Evolutionary conservation across 2,888 invertebrate genomes (phyloP).

Genomic region (Phortica okadai): DNA sequence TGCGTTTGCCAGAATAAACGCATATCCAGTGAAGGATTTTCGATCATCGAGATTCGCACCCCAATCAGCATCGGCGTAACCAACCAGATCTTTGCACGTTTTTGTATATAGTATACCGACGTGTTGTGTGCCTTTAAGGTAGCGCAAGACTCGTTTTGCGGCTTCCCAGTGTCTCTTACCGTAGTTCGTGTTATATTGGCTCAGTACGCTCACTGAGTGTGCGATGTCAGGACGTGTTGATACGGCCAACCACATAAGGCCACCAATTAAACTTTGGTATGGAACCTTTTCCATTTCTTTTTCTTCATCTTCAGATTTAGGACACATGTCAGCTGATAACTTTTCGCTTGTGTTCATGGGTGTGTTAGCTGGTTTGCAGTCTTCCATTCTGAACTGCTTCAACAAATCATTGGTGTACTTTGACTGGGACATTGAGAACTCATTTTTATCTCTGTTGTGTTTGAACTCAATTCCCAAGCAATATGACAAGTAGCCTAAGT

Average conservation of each 20-base stretch:
- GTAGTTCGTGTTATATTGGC: conserved; percentile 41
- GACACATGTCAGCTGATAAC: no score
- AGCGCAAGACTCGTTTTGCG: conserved; percentile 43
- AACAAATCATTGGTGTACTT: not conserved
- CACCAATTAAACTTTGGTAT: conserved; percentile 31
- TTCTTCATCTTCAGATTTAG: no score
- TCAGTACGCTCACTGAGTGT: conserved; percentile 42
- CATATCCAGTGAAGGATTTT: conserved; percentile 22
- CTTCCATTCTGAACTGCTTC: not conserved
- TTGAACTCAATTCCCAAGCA: not conserved
- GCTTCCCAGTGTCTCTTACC: conserved; percentile 44
- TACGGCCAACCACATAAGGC: conserved; percentile 47
- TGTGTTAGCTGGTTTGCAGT: not conserved
- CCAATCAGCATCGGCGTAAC: conserved; percentile 23
- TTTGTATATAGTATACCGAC: conserved; percentile 37
- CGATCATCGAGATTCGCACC: conserved; percentile 28
- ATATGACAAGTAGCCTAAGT: not conserved
- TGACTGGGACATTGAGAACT: not conserved
- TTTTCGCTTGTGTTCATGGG: no score
- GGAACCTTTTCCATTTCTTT: not conserved
- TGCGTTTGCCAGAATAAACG: conserved; percentile 17
- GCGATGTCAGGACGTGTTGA: conserved; percentile 47
- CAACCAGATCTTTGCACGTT: conserved; percentile 3
- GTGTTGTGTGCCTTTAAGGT: conserved; percentile 42
- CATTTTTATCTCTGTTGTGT: not conserved